A percentile compares a stretch with the other conserved stretches of the same genome.
Evolutionary conservation across 2,113 vertebrate species (phyloP).

Genomic region (Chascanopsetta lugubris): DNA sequence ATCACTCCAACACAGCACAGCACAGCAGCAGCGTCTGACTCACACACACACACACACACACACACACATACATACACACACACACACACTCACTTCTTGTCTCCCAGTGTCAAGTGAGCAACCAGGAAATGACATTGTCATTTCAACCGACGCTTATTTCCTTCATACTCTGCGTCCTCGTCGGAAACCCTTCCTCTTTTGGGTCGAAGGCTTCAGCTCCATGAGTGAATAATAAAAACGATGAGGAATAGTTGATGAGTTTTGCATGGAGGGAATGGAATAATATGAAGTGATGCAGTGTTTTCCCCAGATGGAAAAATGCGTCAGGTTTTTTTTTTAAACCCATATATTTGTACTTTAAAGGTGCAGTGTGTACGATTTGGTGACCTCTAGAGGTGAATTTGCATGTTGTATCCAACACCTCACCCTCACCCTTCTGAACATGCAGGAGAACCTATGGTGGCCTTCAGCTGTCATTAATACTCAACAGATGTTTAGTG

Average conservation of each 20-base stretch:
- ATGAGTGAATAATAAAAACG: constrained; percentile 24
- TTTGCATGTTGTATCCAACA: too few species aligned
- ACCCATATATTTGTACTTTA: too few species aligned
- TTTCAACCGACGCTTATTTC: constrained; percentile 82
- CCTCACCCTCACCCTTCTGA: too few species aligned
- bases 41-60: constrained; percentile 17
- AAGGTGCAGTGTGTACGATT: too few species aligned
- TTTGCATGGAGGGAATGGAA: too few species aligned
- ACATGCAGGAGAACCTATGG: too few species aligned
- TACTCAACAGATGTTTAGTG: too few species aligned
- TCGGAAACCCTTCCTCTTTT: constrained; percentile 77
- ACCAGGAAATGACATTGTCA: constrained; percentile 88
- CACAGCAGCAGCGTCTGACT: constrained; percentile 53
- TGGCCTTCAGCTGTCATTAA: too few species aligned
- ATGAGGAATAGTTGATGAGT: neutral
- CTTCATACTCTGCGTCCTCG: constrained; percentile 44
- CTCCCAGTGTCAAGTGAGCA: constrained; percentile 56
- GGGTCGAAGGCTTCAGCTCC: constrained; percentile 19
- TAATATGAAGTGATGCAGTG: too few species aligned
- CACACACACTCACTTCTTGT: constrained; percentile 20
- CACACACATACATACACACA: constrained; percentile 38
- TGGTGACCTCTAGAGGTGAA: too few species aligned
- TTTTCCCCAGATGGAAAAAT: too few species aligned
- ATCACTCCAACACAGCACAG: constrained; percentile 40
- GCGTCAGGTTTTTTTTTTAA: too few species aligned